phyloP scores from a whole-genome alignment of 2,888 invertebrate species.

The Synanthedon myopaeformis region DNA sequence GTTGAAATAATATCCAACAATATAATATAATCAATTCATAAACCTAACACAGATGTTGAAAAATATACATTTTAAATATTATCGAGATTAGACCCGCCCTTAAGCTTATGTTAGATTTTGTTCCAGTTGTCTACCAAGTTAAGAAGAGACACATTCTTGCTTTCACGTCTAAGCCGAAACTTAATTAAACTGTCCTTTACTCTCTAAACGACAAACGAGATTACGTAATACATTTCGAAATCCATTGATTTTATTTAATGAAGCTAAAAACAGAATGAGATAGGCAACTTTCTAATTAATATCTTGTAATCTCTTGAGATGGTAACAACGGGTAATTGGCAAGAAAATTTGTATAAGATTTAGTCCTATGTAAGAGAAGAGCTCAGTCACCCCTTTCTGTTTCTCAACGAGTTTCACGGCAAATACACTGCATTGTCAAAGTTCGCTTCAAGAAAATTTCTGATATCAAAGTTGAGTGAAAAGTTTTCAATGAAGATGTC shows the following conservation, averaged over 20 bases:
- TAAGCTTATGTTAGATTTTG: neutral
- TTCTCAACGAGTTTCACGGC: slow-evolving; percentile 16
- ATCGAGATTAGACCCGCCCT: too few relatives aligned
- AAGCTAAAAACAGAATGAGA: slow-evolving; percentile 21
- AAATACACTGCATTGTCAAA: slow-evolving; percentile 50
- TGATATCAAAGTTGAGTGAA: slow-evolving; percentile 53
- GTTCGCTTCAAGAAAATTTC: slow-evolving; percentile 42
- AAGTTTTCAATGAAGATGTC: slow-evolving; percentile 66
- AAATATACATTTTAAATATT: too few relatives aligned
- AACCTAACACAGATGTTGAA: too few relatives aligned
- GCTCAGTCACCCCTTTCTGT: slow-evolving; percentile 26
- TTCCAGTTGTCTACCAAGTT: neutral
- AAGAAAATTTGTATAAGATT: slow-evolving; percentile 38
- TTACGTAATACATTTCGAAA: slow-evolving; percentile 11
- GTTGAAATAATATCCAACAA: too few relatives aligned
- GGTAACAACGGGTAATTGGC: slow-evolving; percentile 27
- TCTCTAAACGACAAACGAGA: slow-evolving; percentile 9
- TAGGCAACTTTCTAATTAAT: slow-evolving; percentile 32
- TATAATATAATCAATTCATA: too few relatives aligned
- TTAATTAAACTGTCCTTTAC: slow-evolving; percentile 10
- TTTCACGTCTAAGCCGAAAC: slow-evolving; percentile 3
- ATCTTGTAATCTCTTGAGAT: slow-evolving; percentile 25
- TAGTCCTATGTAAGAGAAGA: slow-evolving; percentile 27
- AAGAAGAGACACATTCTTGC: neutral
- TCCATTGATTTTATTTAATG: slow-evolving; percentile 24